Evolutionary conservation across 2,888 invertebrate species (phyloP).

Genomic region (Cristatella mucedo): DNA sequence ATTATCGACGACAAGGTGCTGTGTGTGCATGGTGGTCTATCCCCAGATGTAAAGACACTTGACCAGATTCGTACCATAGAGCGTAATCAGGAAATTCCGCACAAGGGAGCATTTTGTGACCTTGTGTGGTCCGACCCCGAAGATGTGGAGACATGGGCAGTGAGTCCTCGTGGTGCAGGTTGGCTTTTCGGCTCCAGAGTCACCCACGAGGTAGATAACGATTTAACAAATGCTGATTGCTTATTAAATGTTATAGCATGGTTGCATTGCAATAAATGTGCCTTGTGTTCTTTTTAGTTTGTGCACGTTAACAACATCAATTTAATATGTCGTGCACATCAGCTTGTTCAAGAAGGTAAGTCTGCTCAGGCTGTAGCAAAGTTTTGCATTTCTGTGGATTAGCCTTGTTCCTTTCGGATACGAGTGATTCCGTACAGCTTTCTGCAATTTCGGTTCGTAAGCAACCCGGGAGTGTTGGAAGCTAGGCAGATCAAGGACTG

Average conservation of each 20-base stretch:
- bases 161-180: conserved; percentile 89
- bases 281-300: conserved; percentile 44
- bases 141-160: conserved; percentile 79
- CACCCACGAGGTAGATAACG: conserved; percentile 48
- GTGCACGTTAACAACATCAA: conserved; percentile 78
- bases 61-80: conserved; percentile 91
- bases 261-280: neutral
- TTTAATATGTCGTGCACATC: conserved; percentile 93
- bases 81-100: conserved; percentile 91
- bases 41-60: conserved; percentile 84
- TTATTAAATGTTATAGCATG: too few relatives aligned
- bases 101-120: conserved; percentile 47
- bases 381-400: too few relatives aligned
- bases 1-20: conserved; percentile 90
- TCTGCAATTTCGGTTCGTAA: too few relatives aligned
- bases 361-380: neutral
- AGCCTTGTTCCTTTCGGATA: too few relatives aligned
- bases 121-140: conserved; percentile 99
- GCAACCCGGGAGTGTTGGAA: too few relatives aligned
- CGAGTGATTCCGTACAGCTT: too few relatives aligned
- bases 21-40: conserved; percentile 93
- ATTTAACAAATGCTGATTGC: too few relatives aligned
- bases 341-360: conserved; percentile 90
- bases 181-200: conserved; percentile 91
- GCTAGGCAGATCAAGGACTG: too few relatives aligned